Percentiles rank a stretch among this genome's conserved stretches.
phyloP scores from a whole-genome alignment of 1,140 invertebrate species.

The Carposina sasakii region DNA sequence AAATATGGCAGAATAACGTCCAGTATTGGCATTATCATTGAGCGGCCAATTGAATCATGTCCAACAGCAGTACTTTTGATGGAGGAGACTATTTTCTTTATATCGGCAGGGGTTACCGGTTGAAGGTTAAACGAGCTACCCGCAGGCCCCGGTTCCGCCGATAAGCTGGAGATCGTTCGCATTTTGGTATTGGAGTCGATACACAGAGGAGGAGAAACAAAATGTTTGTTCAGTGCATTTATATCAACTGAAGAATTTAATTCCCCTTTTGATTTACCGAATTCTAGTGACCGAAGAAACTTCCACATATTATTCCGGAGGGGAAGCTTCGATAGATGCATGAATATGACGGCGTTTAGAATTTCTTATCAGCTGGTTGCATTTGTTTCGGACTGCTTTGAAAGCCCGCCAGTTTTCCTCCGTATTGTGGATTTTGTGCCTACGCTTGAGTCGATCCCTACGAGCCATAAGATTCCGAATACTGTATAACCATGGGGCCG shows the following conservation, averaged over 20 bases:
- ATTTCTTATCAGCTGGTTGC: neutral
- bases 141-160: slow-evolving; percentile 2
- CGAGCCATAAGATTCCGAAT: neutral
- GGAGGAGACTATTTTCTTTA: slow-evolving; percentile 14
- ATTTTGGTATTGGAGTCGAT: slow-evolving; percentile 3
- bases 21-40: slow-evolving; percentile 16
- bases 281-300: neutral
- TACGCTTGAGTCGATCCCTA: neutral
- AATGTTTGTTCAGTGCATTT: slow-evolving; percentile 13
- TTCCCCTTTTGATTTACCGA: neutral
- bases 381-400: neutral
- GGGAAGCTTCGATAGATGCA: neutral
- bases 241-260: slow-evolving; percentile 6
- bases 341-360: neutral
- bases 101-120: slow-evolving; percentile 12
- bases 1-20: slow-evolving; percentile 14
- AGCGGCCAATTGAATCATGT: slow-evolving; percentile 15
- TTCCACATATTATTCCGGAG: neutral
- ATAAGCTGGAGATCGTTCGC: slow-evolving; percentile 11
- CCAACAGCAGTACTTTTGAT: slow-evolving; percentile 18
- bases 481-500: neutral
- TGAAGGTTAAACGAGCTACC: slow-evolving; percentile 8
- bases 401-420: neutral
- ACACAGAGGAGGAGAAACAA: slow-evolving; percentile 1
- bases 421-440: neutral